These are phyloP conservation scores for Procambarus virginalis DNA, from an alignment of 1,140 invertebrate species.

Conservation along the genomic window DNA sequence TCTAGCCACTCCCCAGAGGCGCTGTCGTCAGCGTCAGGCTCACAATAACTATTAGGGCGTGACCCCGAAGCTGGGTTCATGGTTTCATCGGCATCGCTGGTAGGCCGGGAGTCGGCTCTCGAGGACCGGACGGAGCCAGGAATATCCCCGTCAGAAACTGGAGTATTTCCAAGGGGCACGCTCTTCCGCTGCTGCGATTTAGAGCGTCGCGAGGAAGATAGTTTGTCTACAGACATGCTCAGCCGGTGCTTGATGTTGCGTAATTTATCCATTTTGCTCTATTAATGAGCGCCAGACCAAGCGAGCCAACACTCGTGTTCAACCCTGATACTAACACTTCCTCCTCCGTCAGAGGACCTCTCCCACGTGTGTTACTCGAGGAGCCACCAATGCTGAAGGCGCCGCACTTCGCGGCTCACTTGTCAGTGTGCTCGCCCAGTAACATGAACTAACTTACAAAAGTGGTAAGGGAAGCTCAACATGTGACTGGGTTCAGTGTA, in stretches of 20 bases:
- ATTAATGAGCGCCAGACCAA: neutral
- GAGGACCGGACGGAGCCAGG: conserved; percentile 30
- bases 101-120: conserved; percentile 28
- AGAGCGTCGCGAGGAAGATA: conserved; percentile 57
- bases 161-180: conserved; percentile 12
- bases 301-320: neutral
- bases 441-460: neutral
- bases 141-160: conserved; percentile 28
- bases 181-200: conserved; percentile 62
- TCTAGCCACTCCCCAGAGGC: conserved; percentile 38
- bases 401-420: neutral
- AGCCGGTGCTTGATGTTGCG: conserved; percentile 66
- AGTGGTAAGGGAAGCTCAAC: neutral
- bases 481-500: conserved; percentile 1
- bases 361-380: neutral
- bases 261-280: conserved; percentile 61
- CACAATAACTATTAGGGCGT: conserved; percentile 51
- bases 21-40: conserved; percentile 32
- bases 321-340: neutral
- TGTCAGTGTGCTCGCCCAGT: neutral
- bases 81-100: conserved; percentile 5
- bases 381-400: neutral
- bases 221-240: conserved; percentile 69
- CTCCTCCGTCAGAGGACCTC: neutral
- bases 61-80: conserved; percentile 3